Base-by-base conservation (phyloP, 2,113 vertebrate genomes). In the Mionectes macconnelli region DNA sequence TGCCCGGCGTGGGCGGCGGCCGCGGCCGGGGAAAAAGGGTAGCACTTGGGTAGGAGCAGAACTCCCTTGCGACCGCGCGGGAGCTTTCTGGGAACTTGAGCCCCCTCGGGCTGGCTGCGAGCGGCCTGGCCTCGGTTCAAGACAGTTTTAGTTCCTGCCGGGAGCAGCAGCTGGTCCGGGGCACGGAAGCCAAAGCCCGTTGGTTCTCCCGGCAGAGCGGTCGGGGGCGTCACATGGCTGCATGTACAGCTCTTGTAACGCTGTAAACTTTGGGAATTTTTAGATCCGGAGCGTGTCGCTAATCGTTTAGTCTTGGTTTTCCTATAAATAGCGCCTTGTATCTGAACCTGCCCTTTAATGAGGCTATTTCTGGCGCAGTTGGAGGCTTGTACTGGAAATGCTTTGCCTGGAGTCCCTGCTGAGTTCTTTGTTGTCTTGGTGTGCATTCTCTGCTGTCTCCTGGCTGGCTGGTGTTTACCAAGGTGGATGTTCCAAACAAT, bases 161-260 rank as follows among this genome's bases (percentile, higher is more conserved):
- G 50, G 88, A 93, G 94, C 75, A 30, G 94, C 93, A 93, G 92
- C 94, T 96, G 96, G 59, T 75, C 31, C 31, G 0, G 33, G 6
- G 60, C 68, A 8, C 28, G 1, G 92, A 21, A 93, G 93, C 90
- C 94, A 83, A 87, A 92, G 88, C n/a, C 31, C 60, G 33, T 13
- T 52, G 39, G 28, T 31, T 74, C 0, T 7, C 77, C 47, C 1
- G 0, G 69, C 40, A 17, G 9, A 64, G 80, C 49, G 6, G 63
- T 37, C 4, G 0, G 42, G 33, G 52, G 14, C 3, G 1, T 96
- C 37, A 21, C 64, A 0, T 87, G 64, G 64, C 83, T 50, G 50
- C n/a, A 0, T 6, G 24, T 20, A 6, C 14, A 2, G 40, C 63
- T 93, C 60, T 20, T 39, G 55, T 80, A 52, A 24, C 16, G 0